phyloP scores from a whole-genome alignment of 2,888 invertebrate species.

The Notodonta ziczac region DNA sequence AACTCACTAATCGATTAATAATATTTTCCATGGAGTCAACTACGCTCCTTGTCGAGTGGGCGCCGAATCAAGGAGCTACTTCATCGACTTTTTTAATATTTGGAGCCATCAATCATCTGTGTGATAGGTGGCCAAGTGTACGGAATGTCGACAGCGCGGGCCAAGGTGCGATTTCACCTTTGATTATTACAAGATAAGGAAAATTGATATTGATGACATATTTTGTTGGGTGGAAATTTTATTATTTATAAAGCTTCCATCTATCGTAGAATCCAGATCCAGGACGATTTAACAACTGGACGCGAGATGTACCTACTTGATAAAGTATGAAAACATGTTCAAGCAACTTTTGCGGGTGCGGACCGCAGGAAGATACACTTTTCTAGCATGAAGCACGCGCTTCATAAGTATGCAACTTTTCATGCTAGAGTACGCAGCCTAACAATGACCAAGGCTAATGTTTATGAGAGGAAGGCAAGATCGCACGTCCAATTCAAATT shows the following conservation, averaged over 20 bases:
- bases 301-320: too few species aligned
- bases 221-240: constrained; percentile 3
- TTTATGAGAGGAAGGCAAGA: too few species aligned
- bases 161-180: constrained; percentile 45
- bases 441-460: too few species aligned
- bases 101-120: constrained; percentile 67
- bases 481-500: too few species aligned
- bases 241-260: constrained; percentile 1
- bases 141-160: constrained; percentile 61
- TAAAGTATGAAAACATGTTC: too few species aligned
- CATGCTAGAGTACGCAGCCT: too few species aligned
- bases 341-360: too few species aligned
- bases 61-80: constrained; percentile 64
- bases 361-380: too few species aligned
- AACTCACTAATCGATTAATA: constrained; percentile 11
- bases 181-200: constrained; percentile 44
- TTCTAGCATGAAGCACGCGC: too few species aligned
- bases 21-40: constrained; percentile 56
- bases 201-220: constrained; percentile 35
- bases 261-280: too few species aligned
- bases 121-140: constrained; percentile 63
- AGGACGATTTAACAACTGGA: background rate
- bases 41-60: constrained; percentile 46
- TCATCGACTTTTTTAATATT: constrained; percentile 76
- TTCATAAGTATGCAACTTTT: too few species aligned